Conservation (phyloP, 2,888 invertebrate species). For the Polyommatus iphigenia region DNA sequence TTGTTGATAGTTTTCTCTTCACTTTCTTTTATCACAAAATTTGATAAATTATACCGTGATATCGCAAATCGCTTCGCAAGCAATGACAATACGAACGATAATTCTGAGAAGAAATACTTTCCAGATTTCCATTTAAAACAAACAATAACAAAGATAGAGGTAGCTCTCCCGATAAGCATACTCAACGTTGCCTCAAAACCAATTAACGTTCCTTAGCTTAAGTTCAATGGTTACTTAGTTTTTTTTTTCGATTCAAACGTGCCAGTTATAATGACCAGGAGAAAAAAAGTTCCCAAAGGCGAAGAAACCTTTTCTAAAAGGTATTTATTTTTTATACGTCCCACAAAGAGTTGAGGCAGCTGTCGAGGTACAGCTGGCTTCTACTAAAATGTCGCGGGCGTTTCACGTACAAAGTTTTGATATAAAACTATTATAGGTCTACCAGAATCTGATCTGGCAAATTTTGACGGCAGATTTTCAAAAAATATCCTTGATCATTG, state of each 20-base stretch:
- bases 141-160: slow-evolving; percentile 24
- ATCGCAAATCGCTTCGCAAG: slow-evolving; percentile 15
- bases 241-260: slow-evolving; percentile 61
- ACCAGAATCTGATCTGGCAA: too few species aligned
- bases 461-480: too few species aligned
- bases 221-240: slow-evolving; percentile 53
- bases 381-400: slow-evolving; percentile 45
- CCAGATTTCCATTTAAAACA: slow-evolving; percentile 16
- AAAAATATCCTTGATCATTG: too few species aligned
- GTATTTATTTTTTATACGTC: slow-evolving; percentile 61
- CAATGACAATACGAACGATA: not conserved
- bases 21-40: slow-evolving; percentile 6
- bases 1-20: not conserved
- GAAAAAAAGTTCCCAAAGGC: slow-evolving; percentile 63
- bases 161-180: slow-evolving; percentile 25
- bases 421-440: too few species aligned
- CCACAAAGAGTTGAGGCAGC: slow-evolving; percentile 70
- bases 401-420: slow-evolving; percentile 43
- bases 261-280: slow-evolving; percentile 63
- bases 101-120: slow-evolving; percentile 20
- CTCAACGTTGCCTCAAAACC: slow-evolving; percentile 37
- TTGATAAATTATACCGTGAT: slow-evolving; percentile 20
- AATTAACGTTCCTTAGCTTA: slow-evolving; percentile 47
- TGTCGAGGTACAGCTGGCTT: slow-evolving; percentile 66
- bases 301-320: slow-evolving; percentile 63